Evolutionary conservation across 2,888 invertebrate genomes (phyloP), one percentile per base, ranked within the genome.

Genomic region (Cheilosia vulpina): DNA sequence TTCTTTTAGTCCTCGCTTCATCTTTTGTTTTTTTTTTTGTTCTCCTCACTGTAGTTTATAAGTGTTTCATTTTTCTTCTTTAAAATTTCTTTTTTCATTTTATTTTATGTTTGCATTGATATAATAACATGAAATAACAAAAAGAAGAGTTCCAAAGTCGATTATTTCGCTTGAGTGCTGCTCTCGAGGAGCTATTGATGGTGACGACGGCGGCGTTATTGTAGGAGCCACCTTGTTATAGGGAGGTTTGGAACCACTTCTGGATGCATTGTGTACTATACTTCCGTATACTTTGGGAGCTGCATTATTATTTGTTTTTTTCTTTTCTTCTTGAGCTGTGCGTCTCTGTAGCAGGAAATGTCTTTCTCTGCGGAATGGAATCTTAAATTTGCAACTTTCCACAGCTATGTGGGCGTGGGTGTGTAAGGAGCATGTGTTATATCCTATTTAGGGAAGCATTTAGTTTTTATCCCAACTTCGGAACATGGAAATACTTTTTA

Each of bases 91-190:
- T 34, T 41, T 41, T 53, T 47, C 41, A 21, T 27, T 27, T 71
- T 19, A 63, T 60, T 66, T 73, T 68, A 31, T 68, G 73, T 80
- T 75, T 80, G 68, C 80, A 80, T 80, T 75, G 80, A 81, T 81
- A 81, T 69, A 81, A 81, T 77, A 82, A 77, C 53, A 79, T 65
- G 38, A 83, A 79, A 80, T 65, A 76, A 60, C 69, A 69, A 71
- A 84, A 76, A 69, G 69, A 31, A 62, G 68, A 31, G 62, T 84
- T 71, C 53, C 80, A 80, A 80, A 84, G 84, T 80, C 84, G 80
- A 84, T 84, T 84, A 84, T 80, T 80, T 71, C 75, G 71, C 84
- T 71, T 71, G 84, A 84, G 71, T 84, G 84, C 80, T 53, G 72
- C 80, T 60, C 34, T 47, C 31, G 41, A 65, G 57, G 55, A 68